These are phyloP conservation scores for Corynorhinus townsendii DNA, from an alignment of 2,113 vertebrate species.

Conservation along the genomic window DNA sequence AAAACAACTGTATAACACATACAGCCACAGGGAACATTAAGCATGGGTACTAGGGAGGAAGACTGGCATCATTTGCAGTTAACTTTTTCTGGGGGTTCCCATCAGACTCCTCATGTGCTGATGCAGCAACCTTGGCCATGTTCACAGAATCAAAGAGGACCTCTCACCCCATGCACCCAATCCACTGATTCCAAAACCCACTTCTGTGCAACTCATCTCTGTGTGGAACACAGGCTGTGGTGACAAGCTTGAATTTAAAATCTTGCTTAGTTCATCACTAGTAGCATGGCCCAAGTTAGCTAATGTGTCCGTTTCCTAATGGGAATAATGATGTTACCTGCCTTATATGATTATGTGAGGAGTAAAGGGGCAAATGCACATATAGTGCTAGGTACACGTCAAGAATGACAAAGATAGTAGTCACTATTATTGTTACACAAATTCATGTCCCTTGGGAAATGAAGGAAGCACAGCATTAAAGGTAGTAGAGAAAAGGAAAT, in stretches of 20 bases:
- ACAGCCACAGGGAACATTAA: accelerated
- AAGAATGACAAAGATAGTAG: accelerated
- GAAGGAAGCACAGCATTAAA: not conserved
- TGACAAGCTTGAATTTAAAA: not conserved
- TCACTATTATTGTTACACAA: not conserved
- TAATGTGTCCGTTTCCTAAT: not conserved
- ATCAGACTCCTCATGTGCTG: not conserved
- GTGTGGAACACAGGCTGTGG: too few relatives aligned
- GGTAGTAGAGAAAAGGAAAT: not conserved
- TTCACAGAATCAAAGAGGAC: not conserved
- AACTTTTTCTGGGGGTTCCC: not conserved
- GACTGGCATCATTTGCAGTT: accelerated
- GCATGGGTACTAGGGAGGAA: not conserved
- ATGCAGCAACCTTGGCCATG: accelerated
- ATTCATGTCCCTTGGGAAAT: not conserved
- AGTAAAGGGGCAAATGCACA: not conserved
- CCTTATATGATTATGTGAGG: not conserved
- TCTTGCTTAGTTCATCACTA: not conserved
- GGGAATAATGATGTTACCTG: accelerated
- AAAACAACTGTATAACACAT: accelerated
- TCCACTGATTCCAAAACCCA: not conserved
- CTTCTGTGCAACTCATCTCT: not conserved
- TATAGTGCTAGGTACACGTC: too few relatives aligned
- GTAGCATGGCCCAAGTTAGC: not conserved
- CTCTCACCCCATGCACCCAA: accelerated